Evolutionary conservation across 2,113 vertebrate species (phyloP).

Genomic region (Protomyctophum bolini): DNA sequence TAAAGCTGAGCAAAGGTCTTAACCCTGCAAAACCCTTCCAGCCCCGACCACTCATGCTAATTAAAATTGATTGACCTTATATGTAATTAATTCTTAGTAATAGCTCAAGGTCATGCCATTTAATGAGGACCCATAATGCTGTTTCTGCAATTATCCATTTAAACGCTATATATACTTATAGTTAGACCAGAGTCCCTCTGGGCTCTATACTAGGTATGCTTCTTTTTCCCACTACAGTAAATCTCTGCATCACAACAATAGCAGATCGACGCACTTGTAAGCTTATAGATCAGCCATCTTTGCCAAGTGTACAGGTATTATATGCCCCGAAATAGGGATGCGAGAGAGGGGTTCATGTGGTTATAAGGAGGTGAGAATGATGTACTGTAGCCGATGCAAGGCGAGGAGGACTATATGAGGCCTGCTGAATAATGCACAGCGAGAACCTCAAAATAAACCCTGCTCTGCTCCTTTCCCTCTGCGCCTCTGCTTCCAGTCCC

Average conservation of each 20-base stretch:
- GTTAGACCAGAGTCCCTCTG: too few species aligned
- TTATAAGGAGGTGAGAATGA: conserved; percentile 26
- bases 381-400: conserved; percentile 31
- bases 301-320: too few species aligned
- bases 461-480: conserved; percentile 6
- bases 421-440: conserved; percentile 69
- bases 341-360: too few species aligned
- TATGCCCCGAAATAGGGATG: too few species aligned
- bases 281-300: too few species aligned
- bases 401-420: conserved; percentile 50
- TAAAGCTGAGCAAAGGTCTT: not conserved
- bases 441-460: conserved; percentile 57
- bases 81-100: conserved; percentile 56
- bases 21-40: not conserved
- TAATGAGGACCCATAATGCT: conserved; percentile 51
- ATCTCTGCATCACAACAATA: too few species aligned
- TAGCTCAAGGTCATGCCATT: conserved; percentile 42
- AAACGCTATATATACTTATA: too few species aligned
- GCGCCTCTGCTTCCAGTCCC: not conserved
- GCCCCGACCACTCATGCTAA: conserved; percentile 25
- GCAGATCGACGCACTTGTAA: too few species aligned
- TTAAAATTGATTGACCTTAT: conserved; percentile 32
- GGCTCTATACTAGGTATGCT: too few species aligned
- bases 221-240: too few species aligned
- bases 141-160: conserved; percentile 36